Evolutionary conservation across 2,113 vertebrate genomes (phyloP).

Genomic region (Myotis yumanensis): DNA sequence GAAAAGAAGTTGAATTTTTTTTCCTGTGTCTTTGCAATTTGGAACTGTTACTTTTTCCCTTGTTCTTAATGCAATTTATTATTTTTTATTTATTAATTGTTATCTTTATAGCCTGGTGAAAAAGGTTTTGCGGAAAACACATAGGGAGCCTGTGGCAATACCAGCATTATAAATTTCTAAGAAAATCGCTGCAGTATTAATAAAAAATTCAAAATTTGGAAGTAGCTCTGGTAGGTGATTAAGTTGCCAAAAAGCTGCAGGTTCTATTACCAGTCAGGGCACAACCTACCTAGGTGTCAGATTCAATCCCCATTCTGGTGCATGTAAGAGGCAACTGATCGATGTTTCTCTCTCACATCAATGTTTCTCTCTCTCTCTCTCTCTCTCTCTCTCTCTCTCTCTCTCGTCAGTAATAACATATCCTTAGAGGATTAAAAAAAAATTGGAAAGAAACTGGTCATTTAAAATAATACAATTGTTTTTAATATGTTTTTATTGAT

Average conservation of each 20-base stretch:
- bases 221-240: background rate
- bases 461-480: background rate
- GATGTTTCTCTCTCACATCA: background rate
- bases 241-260: background rate
- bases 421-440: background rate
- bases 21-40: background rate
- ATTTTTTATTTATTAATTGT: background rate
- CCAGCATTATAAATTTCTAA: background rate
- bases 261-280: background rate
- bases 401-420: background rate
- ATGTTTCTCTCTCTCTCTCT: background rate
- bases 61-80: background rate
- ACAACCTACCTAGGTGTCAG: background rate
- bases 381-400: too few relatives aligned
- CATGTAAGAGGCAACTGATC: background rate
- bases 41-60: background rate
- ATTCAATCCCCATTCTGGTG: too few relatives aligned
- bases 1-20: background rate
- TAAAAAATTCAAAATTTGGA: constrained; percentile 27
- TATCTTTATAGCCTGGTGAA: constrained; percentile 23
- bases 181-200: background rate
- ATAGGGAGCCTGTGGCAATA: background rate
- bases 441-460: background rate
- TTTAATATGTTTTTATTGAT: too few relatives aligned
- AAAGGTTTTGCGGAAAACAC: constrained; percentile 1